These are phyloP conservation scores for Hipposideros armiger DNA, from an alignment of 2,113 vertebrate genomes.

Conservation along the genomic window DNA sequence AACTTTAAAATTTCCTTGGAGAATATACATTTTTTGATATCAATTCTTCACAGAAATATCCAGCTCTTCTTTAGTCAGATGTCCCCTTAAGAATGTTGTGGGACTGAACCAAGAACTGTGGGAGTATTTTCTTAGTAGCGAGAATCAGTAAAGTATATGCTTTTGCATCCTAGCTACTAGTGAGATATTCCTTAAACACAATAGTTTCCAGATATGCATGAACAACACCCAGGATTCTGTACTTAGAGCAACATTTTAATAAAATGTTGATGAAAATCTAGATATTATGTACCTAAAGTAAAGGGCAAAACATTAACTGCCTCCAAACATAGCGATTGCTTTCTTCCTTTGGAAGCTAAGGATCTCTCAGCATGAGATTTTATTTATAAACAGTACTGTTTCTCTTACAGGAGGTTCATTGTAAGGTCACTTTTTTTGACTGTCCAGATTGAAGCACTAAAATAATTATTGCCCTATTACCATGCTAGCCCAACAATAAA, in stretches of 20 bases:
- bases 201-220: slow-evolving; percentile 78
- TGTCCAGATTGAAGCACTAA: slow-evolving; percentile 68
- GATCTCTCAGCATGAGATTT: slow-evolving; percentile 56
- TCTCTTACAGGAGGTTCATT: slow-evolving; percentile 75
- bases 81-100: slow-evolving; percentile 26
- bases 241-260: slow-evolving; percentile 70
- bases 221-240: slow-evolving; percentile 78
- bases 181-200: slow-evolving; percentile 59
- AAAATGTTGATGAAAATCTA: slow-evolving; percentile 75
- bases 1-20: slow-evolving; percentile 25
- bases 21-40: neutral
- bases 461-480: slow-evolving; percentile 76
- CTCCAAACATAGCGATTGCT: slow-evolving; percentile 36
- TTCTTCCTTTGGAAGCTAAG: slow-evolving; percentile 63
- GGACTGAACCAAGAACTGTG: slow-evolving; percentile 17
- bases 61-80: neutral
- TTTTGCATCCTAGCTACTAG: slow-evolving; percentile 37
- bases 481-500: slow-evolving; percentile 27
- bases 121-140: slow-evolving; percentile 61
- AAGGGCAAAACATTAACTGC: slow-evolving; percentile 62
- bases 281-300: slow-evolving; percentile 72
- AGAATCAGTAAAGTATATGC: slow-evolving; percentile 38
- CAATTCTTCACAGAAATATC: slow-evolving; percentile 9
- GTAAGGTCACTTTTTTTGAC: slow-evolving; percentile 62
- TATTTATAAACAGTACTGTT: slow-evolving; percentile 74